These are phyloP conservation scores for Drosophila rhopaloa DNA, from an alignment of 1,140 invertebrate genomes.

Conservation along the genomic window DNA sequence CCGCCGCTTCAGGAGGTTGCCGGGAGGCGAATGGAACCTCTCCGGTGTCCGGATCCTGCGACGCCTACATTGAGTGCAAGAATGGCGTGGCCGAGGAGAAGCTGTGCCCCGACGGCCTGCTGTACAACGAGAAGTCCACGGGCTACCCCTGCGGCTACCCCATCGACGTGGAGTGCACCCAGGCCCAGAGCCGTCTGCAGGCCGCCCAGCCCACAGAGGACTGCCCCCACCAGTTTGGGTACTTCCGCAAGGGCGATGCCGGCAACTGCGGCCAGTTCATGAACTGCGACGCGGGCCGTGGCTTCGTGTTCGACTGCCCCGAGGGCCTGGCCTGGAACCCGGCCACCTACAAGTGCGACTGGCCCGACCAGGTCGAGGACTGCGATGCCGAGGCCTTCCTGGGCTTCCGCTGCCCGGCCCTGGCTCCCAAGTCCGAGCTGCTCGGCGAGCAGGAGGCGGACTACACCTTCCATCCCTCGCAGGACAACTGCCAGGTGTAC, in stretches of 20 bases:
- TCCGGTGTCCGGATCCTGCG: slow-evolving; percentile 89
- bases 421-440: slow-evolving; percentile 83
- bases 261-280: slow-evolving; percentile 92
- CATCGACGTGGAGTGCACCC: slow-evolving; percentile 91
- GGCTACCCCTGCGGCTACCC: slow-evolving; percentile 94
- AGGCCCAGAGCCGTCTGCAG: slow-evolving; percentile 87
- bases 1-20: slow-evolving; percentile 58
- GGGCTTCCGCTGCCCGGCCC: slow-evolving; percentile 89
- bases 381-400: slow-evolving; percentile 91
- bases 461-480: slow-evolving; percentile 86
- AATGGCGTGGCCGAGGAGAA: slow-evolving; percentile 91
- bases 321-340: slow-evolving; percentile 94
- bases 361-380: slow-evolving; percentile 92
- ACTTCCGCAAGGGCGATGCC: slow-evolving; percentile 90
- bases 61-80: slow-evolving; percentile 88
- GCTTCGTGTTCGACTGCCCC: slow-evolving; percentile 86
- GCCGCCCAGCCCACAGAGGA: slow-evolving; percentile 87
- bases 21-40: slow-evolving; percentile 85
- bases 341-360: slow-evolving; percentile 91
- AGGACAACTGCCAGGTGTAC: slow-evolving; percentile 90
- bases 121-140: slow-evolving; percentile 91
- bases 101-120: slow-evolving; percentile 92
- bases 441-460: slow-evolving; percentile 84
- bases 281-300: slow-evolving; percentile 91
- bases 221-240: slow-evolving; percentile 94